Percentiles rank a stretch among this genome's conserved stretches.
Evolutionary conservation across 2,888 invertebrate species (phyloP).

Genomic region (Tribolium freemani): DNA sequence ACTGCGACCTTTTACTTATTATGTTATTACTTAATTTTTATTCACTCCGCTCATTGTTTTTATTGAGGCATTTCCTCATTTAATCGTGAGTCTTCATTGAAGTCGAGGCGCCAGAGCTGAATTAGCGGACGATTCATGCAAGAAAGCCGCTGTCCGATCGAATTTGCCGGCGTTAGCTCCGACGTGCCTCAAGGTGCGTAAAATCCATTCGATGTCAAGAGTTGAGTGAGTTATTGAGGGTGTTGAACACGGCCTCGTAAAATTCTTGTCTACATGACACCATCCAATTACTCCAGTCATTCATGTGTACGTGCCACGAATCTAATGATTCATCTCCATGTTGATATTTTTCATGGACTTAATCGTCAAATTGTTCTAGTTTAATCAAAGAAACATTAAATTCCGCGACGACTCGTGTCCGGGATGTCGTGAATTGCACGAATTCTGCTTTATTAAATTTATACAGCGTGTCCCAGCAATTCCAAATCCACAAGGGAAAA

Average conservation of each 20-base stretch:
- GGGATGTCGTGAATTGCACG: constrained; percentile 65
- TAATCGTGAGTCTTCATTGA: constrained; percentile 49
- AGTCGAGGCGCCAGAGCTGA: constrained; percentile 49
- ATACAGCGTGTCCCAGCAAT: no score
- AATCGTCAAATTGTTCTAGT: constrained; percentile 60
- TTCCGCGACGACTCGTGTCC: constrained; percentile 63
- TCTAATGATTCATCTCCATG: constrained; percentile 53
- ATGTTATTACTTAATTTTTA: no score
- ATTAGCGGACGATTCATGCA: constrained; percentile 45
- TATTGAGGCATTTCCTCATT: constrained; percentile 36
- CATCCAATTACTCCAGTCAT: constrained; percentile 48
- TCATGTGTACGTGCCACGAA: constrained; percentile 47
- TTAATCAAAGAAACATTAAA: constrained; percentile 57
- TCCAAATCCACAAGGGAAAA: no score
- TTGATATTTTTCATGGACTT: constrained; percentile 52
- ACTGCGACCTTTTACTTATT: no score
- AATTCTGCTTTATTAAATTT: constrained; percentile 8
- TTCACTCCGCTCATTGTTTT: background rate
- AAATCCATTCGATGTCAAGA: constrained; percentile 28
- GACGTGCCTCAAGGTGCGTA: constrained; percentile 28
- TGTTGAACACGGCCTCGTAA: constrained; percentile 38
- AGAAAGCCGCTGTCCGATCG: constrained; percentile 26
- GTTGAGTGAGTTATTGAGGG: constrained; percentile 38
- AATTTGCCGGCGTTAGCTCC: constrained; percentile 36
- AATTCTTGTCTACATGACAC: constrained; percentile 40